Percentiles rank a stretch among this genome's conserved stretches.
Conservation (phyloP, 37 sponge, comb jelly and placozoan species). For the Spongia lamella region DNA sequence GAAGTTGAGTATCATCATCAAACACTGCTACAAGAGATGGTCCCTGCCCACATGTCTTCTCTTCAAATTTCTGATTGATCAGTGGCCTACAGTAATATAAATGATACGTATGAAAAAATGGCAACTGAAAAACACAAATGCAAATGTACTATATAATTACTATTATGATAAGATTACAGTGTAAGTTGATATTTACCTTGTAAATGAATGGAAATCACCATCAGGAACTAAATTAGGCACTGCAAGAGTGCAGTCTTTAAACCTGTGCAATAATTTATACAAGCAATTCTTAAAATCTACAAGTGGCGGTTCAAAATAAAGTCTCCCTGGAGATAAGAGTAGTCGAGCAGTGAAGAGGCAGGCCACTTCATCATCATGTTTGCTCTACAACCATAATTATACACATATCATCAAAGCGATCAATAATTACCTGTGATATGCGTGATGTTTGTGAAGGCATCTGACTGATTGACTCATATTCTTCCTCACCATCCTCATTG, state of each 20-base stretch:
- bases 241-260: conserved; percentile 82
- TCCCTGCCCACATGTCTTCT: conserved; percentile 86
- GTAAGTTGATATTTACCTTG: conserved; percentile 45
- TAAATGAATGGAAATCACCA: conserved; percentile 85
- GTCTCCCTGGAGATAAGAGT: conserved; percentile 49
- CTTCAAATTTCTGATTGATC: conserved; percentile 88
- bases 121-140: neutral
- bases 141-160: neutral
- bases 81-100: conserved; percentile 75
- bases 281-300: conserved; percentile 63
- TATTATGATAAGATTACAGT: neutral
- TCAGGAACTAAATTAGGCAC: conserved; percentile 84
- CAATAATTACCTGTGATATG: neutral
- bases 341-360: conserved; percentile 83
- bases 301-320: conserved; percentile 75
- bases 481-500: conserved; percentile 43
- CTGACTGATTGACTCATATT: conserved; percentile 37
- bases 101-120: conserved; percentile 3
- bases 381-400: neutral
- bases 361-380: conserved; percentile 34
- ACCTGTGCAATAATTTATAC: conserved; percentile 54
- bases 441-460: conserved; percentile 1
- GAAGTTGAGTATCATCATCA: conserved; percentile 80
- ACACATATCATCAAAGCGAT: neutral
- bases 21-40: conserved; percentile 81